Percentiles rank a stretch among this genome's conserved stretches.
Evolutionary conservation across 2,888 invertebrate species (phyloP).

Genomic region (Parasteatoda lunata): DNA sequence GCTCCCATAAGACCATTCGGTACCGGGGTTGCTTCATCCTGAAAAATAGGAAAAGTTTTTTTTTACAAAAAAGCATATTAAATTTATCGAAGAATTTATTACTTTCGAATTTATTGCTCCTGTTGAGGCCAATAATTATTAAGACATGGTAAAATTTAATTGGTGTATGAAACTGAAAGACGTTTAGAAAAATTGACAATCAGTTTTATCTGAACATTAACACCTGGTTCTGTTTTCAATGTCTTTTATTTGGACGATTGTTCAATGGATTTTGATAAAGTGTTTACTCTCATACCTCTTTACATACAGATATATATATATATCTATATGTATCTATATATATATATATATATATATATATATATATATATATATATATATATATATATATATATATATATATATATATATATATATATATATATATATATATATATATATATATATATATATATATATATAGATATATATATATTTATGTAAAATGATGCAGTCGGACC

Average conservation of each 20-base stretch:
- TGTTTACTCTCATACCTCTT: constrained; percentile 13
- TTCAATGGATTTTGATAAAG: no score
- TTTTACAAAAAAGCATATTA: no score
- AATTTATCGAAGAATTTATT: no score
- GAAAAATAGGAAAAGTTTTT: not conserved
- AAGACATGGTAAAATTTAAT: no score
- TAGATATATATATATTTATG: no score
- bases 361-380: constrained; percentile 32
- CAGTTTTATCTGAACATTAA: no score
- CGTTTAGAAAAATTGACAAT: no score
- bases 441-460: constrained; percentile 11
- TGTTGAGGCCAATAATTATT: no score
- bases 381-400: constrained; percentile 33
- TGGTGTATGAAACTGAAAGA: no score
- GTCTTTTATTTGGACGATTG: no score
- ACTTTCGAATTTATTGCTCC: no score
- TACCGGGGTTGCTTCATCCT: constrained; percentile 4
- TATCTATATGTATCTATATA: constrained; percentile 28
- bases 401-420: constrained; percentile 30
- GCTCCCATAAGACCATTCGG: constrained; percentile 23
- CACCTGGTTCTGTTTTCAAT: no score
- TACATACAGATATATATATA: constrained; percentile 27
- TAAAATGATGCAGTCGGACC: not conserved
- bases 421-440: constrained; percentile 22
- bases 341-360: constrained; percentile 32